Evolutionary conservation across 2,113 vertebrate species (phyloP).

Genomic region (Aptenodytes forsteri): DNA sequence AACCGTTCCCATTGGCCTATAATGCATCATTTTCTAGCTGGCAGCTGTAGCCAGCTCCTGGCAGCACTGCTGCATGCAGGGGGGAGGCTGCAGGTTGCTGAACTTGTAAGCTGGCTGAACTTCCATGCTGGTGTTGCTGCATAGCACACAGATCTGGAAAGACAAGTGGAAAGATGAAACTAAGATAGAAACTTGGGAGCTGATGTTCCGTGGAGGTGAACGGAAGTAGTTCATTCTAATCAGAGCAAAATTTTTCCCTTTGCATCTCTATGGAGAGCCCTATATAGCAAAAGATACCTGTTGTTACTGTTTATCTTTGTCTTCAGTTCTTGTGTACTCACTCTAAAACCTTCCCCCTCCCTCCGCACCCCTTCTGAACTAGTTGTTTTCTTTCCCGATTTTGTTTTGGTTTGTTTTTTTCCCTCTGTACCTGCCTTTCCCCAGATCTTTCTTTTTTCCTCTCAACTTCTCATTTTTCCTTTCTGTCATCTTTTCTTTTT

Average conservation of each 20-base stretch:
- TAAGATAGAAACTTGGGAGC: background rate
- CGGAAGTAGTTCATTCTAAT: background rate
- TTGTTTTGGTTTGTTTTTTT: background rate
- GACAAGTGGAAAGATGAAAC: background rate
- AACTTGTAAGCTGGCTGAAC: background rate
- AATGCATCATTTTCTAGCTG: rapidly evolving
- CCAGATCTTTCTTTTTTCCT: background rate
- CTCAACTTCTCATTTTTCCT: background rate
- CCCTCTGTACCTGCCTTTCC: background rate
- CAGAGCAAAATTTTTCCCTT: background rate
- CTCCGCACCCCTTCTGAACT: background rate
- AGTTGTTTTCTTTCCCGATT: background rate
- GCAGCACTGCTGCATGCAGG: rapidly evolving
- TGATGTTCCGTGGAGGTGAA: background rate
- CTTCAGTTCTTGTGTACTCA: background rate
- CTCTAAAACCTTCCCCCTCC: rapidly evolving
- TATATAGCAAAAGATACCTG: background rate
- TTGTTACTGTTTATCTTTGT: background rate
- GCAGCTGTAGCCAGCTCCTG: rapidly evolving
- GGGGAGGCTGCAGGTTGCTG: background rate
- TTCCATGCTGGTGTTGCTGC: too few species aligned
- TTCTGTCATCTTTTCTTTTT: background rate
- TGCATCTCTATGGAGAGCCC: background rate
- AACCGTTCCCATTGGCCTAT: rapidly evolving
- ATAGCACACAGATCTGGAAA: rapidly evolving